phyloP scores from a whole-genome alignment of 2,113 vertebrate genomes.

The Tachysurus fulvidraco region DNA sequence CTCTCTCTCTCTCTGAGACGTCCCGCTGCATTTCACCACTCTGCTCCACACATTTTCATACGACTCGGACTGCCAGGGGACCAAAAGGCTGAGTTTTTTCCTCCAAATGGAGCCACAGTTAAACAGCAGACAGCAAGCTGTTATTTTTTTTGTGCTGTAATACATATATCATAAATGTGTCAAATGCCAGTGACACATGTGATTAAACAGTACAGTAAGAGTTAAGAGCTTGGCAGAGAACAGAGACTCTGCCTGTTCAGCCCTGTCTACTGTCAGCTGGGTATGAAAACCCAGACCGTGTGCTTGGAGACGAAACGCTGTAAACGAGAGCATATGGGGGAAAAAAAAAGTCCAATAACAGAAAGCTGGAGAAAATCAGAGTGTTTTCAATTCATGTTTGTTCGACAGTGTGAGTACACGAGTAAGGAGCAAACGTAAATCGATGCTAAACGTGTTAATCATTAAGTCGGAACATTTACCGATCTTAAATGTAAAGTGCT shows the following conservation, averaged over 20 bases:
- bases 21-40: conserved; percentile 58
- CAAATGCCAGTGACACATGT: conserved; percentile 51
- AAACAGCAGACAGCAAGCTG: conserved; percentile 47
- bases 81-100: conserved; percentile 57
- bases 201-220: conserved; percentile 42
- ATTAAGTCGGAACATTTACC: background rate
- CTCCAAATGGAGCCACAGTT: conserved; percentile 54
- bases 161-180: conserved; percentile 49
- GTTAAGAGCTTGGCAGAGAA: conserved; percentile 51
- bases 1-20: conserved; percentile 32
- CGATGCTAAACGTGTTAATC: background rate
- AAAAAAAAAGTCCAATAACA: background rate
- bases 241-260: conserved; percentile 46
- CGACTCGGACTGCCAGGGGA: conserved; percentile 50
- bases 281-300: conserved; percentile 40
- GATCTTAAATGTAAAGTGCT: background rate
- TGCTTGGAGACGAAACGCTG: conserved; percentile 14
- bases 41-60: conserved; percentile 54
- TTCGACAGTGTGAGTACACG: background rate
- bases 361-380: background rate
- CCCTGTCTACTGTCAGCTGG: conserved; percentile 45
- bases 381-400: background rate
- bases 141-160: conserved; percentile 54
- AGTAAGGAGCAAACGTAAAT: background rate
- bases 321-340: background rate